Evolutionary conservation across 2,113 vertebrate species (phyloP), one percentile per base, ranked within the genome.

Genomic region (Rhadina sibilatrix): DNA sequence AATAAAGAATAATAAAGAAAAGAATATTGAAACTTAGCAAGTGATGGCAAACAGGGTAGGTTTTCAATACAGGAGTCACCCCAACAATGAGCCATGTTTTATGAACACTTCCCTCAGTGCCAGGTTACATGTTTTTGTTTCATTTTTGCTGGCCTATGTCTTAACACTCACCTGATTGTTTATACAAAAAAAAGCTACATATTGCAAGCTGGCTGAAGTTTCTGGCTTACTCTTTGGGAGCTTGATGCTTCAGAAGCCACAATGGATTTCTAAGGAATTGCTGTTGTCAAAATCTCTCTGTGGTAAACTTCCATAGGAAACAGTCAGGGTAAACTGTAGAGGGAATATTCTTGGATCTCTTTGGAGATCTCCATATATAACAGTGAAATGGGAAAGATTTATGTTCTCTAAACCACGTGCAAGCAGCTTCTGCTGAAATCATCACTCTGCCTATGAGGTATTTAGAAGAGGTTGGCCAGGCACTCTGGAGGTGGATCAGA

Each of bases 11-110:
- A 53, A 37, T 31, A 37, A 38, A n/a, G 65, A 74, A 42, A 78
- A 33, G 15, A 49, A 12, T 59, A 33, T 4, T 78, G 56, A 66
- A 84, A 66, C 8, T n/a, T 50, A 12, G 28, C 31, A 20, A 63
- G 37, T 40, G 66, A 75, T 54, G 68, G 16, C 27, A 25, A 63
- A 23, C 2, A 30, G 46, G 35, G 15, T 15, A 3, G 46, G 30
- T 66, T 74, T 50, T 40, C 42, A 35, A 0, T 47, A 19, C 27
- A 33, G 47, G 24, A 78, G 33, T 60, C 71, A 44, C 10, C 18
- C 27, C 0, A 1, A 0, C 24, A 47, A 44, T 15, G 11, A 70
- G 27, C 24, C 2, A 1, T 35, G 50, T 17, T 2, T 3, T 27
- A 8, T 23, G 21, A 74, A 21, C 27, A 11, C 64, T 83, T 54